Base-by-base conservation (phyloP, 2,113 vertebrate genomes). In the Vimba vimba region DNA sequence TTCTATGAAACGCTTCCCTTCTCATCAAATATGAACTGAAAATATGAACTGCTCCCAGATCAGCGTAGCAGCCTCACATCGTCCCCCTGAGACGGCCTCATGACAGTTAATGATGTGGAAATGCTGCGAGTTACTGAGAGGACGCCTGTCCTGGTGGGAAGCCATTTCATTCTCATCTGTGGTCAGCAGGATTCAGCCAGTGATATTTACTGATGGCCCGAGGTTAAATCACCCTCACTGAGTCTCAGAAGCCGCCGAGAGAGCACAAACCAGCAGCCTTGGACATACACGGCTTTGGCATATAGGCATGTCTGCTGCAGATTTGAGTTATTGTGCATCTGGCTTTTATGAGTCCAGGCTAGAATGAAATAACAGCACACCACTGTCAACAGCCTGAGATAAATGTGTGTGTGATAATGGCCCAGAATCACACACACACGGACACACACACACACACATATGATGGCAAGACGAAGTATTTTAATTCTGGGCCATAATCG, bases 171-270 rank as follows among this genome's bases (percentile, higher is more conserved):
- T 87, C 88, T 52, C 79, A 55, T 90, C 88, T 87, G 86, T 71
- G 75, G 89, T 87, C 80, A 52, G 89, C 64, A 71, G 85, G 89
- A 73, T 52, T 77, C 7, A 3, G 86, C 9, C 90, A 62, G 82
- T 92, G 90, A 91, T 92, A 92, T 93, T 94, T 91, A 92, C 87
- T 90, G 76, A 87, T 85, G 90, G 88, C 89, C 89, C 90, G 27
- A 83, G 90, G 86, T 89, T 78, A 90, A 88, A 88, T 33, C 74
- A 57, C 69, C 66, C 59, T 60, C 27, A 86, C 30, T 66, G 83
- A 76, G 45, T 85, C 55, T 57, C 76, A 79, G 39, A 85, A 69
- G 47, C 69, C 59, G 1, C 59, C 21, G 13, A 71, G 23, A 79
- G 60, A 8, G 36, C 30, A 64, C 17, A n/a, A 59, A 52, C 19